phyloP scores from a whole-genome alignment of 2,888 invertebrate genomes.

The Temnothorax rugatulus region DNA sequence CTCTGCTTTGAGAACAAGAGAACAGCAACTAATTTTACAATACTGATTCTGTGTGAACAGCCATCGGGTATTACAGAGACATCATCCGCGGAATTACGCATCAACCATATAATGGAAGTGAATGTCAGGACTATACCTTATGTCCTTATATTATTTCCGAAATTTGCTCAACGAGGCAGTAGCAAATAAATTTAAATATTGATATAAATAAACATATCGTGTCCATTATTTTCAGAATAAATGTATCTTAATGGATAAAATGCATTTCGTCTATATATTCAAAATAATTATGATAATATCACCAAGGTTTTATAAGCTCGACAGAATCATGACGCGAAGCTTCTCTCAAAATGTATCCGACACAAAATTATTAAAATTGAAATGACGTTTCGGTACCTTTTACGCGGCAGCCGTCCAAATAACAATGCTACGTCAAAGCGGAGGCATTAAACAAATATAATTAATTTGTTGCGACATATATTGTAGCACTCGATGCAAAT shows the following conservation, averaged over 20 bases:
- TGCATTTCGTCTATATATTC: neutral
- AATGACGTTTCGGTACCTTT: constrained; percentile 5
- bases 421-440: constrained; percentile 1
- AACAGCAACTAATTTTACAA: constrained; percentile 43
- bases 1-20: constrained; percentile 41
- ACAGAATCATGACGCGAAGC: neutral
- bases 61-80: constrained; percentile 19
- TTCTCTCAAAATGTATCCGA: neutral
- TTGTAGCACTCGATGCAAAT: constrained; percentile 27
- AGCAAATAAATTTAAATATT: neutral
- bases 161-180: neutral
- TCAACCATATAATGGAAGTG: constrained; percentile 11
- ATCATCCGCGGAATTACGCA: constrained; percentile 16
- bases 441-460: constrained; percentile 29
- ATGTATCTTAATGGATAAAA: constrained; percentile 2
- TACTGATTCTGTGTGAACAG: constrained; percentile 45
- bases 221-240: constrained; percentile 4
- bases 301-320: neutral
- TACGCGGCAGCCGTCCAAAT: neutral
- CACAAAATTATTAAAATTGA: constrained; percentile 24
- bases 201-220: constrained; percentile 12
- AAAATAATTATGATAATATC: constrained; percentile 31
- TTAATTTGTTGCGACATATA: constrained; percentile 39
- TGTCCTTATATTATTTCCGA: neutral
- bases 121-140: constrained; percentile 7